Conservation (phyloP, 2,888 invertebrate species). For the Pollenia angustigena region DNA sequence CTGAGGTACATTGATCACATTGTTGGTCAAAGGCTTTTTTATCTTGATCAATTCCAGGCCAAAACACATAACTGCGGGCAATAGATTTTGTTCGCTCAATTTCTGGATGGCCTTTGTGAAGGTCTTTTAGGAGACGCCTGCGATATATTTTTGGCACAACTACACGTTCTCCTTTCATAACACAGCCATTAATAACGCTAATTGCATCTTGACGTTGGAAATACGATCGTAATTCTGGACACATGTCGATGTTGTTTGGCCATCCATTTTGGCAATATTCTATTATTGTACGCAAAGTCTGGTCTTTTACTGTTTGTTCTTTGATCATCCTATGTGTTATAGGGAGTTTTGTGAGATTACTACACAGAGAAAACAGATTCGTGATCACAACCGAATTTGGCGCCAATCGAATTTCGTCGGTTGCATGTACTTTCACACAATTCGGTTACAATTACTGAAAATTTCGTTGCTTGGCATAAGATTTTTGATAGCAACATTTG, state of each 20-base stretch:
- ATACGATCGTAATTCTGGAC: background rate
- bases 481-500: too few relatives aligned
- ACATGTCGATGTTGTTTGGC: background rate
- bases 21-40: background rate
- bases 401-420: too few relatives aligned
- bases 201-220: background rate
- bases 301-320: background rate
- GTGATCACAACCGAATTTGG: too few relatives aligned
- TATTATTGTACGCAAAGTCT: conserved; percentile 11
- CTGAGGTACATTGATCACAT: conserved; percentile 55
- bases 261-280: conserved; percentile 15
- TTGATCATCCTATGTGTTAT: conserved; percentile 27
- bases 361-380: too few relatives aligned
- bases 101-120: conserved; percentile 21
- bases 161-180: conserved; percentile 13
- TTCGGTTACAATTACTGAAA: too few relatives aligned
- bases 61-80: background rate
- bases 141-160: conserved; percentile 20
- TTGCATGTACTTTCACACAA: too few relatives aligned
- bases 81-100: conserved; percentile 23
- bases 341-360: conserved; percentile 12
- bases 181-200: background rate
- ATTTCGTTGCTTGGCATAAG: too few relatives aligned
- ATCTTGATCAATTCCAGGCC: background rate
- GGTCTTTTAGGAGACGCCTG: conserved; percentile 1